Conservation (phyloP, 2,113 vertebrate species). For the Pteruthius melanotis region DNA sequence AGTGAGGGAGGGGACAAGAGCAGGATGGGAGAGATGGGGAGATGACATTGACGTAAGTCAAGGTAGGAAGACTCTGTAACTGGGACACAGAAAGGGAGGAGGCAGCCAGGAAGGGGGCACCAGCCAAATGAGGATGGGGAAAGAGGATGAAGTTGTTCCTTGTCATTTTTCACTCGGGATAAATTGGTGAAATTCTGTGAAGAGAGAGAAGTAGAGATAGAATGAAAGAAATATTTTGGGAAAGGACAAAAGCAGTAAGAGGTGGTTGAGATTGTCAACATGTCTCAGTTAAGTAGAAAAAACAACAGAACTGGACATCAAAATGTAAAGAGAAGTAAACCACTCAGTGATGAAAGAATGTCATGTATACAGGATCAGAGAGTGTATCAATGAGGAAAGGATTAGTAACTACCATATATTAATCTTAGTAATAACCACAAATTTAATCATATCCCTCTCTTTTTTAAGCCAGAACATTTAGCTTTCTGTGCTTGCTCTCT, state of each 20-base stretch:
- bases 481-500: not conserved
- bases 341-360: not conserved
- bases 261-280: not conserved
- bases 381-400: not conserved
- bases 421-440: not conserved
- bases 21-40: not conserved
- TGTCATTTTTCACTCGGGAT: not conserved
- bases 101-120: not conserved
- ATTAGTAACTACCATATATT: not conserved
- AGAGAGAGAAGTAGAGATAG: not conserved
- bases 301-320: not conserved
- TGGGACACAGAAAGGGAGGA: not conserved
- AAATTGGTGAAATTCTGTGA: not conserved
- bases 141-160: not conserved
- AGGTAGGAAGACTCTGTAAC: not conserved
- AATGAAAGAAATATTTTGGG: not conserved
- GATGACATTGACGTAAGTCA: accelerated
- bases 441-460: not conserved
- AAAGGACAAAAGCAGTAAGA: not conserved
- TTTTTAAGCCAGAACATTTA: not conserved
- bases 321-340: not conserved
- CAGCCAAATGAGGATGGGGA: not conserved
- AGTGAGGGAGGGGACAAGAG: not conserved
- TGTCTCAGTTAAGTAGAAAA: not conserved
- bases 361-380: not conserved